These are phyloP conservation scores for Drosophila longiperda DNA, from an alignment of 2,888 invertebrate genomes.

Conservation along the genomic window DNA sequence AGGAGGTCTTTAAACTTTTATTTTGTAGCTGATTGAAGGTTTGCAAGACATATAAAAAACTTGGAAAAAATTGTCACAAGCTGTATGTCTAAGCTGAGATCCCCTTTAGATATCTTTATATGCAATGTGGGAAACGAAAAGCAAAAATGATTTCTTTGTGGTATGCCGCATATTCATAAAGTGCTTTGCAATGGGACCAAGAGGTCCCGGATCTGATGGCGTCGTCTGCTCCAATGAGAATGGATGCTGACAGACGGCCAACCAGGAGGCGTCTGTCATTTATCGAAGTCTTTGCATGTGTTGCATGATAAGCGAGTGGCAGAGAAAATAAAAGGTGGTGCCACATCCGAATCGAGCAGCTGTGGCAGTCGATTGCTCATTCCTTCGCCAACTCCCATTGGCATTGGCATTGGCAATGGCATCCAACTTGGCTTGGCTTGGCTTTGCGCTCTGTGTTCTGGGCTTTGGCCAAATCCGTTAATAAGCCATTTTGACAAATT, in stretches of 20 bases:
- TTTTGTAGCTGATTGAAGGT: background rate
- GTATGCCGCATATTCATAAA: conserved; percentile 61
- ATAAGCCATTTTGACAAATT: conserved; percentile 80
- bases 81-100: background rate
- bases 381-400: conserved; percentile 25
- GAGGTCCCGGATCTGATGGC: conserved; percentile 15
- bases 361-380: conserved; percentile 44
- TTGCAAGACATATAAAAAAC: background rate
- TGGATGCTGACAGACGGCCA: conserved; percentile 48
- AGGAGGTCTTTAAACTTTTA: background rate
- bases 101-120: background rate
- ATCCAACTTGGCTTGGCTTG: conserved; percentile 23
- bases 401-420: conserved; percentile 46
- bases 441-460: conserved; percentile 48
- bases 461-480: conserved; percentile 74
- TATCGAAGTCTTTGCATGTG: conserved; percentile 56
- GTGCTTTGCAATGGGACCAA: conserved; percentile 67
- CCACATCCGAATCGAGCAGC: conserved; percentile 37
- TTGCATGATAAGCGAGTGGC: conserved; percentile 62
- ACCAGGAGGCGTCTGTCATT: conserved; percentile 55
- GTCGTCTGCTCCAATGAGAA: conserved; percentile 22
- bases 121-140: conserved; percentile 16
- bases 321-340: conserved; percentile 7
- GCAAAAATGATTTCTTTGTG: conserved; percentile 46
- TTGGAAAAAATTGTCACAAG: background rate